A percentile compares a stretch with the other conserved stretches of the same genome.
Conservation (phyloP, 2,113 vertebrate genomes). For the Myrmecobius fasciatus region DNA sequence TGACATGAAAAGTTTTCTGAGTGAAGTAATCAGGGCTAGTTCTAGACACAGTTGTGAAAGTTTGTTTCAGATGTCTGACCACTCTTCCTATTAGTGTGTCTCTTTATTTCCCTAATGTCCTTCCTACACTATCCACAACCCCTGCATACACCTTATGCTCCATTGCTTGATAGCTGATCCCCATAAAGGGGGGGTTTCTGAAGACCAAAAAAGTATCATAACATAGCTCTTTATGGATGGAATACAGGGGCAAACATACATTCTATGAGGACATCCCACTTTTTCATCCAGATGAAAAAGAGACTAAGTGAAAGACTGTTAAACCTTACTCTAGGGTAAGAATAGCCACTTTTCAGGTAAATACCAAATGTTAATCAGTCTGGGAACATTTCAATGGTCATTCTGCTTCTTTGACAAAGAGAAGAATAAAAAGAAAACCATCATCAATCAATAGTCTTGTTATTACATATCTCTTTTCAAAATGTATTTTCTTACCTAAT, state of each 20-base stretch:
- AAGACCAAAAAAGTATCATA: neutral
- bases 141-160: neutral
- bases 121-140: neutral
- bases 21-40: neutral
- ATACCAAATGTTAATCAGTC: conserved; percentile 13
- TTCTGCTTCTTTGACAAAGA: neutral
- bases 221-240: neutral
- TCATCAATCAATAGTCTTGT: neutral
- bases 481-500: conserved; percentile 29
- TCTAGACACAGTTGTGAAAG: neutral
- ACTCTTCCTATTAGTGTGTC: neutral
- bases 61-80: neutral
- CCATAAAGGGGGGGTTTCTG: neutral
- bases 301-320: neutral
- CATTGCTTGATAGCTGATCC: neutral
- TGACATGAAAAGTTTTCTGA: neutral
- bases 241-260: neutral
- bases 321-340: neutral
- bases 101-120: neutral
- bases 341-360: conserved; percentile 7
- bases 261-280: neutral
- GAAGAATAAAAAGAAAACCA: neutral
- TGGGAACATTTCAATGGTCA: neutral
- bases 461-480: neutral
- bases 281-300: neutral